phyloP scores from a whole-genome alignment of 1,140 invertebrate genomes.

The Ceratina japonica region DNA sequence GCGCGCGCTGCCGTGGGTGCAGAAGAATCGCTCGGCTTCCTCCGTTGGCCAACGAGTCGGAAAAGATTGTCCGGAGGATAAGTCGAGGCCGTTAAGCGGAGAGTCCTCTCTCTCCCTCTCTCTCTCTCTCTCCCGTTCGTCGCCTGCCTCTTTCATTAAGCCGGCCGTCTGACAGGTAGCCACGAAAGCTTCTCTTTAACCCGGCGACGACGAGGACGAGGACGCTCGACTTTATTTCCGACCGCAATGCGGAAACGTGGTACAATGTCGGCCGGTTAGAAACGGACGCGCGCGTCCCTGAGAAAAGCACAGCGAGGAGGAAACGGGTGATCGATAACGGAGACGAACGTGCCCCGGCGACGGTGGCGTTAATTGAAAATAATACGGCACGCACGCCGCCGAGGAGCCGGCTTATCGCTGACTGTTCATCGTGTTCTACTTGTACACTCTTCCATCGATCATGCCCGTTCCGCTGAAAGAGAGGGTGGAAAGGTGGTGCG shows the following conservation, averaged over 20 bases:
- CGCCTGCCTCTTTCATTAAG: slow-evolving; percentile 54
- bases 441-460: no score
- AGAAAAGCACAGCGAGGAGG: slow-evolving; percentile 12
- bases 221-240: slow-evolving; percentile 31
- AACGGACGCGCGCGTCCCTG: background rate
- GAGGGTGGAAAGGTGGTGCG: no score
- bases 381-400: background rate
- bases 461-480: no score
- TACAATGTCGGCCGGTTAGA: background rate
- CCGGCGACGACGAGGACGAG: background rate
- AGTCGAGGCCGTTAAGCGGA: slow-evolving; percentile 59
- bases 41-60: background rate
- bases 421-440: no score
- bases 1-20: slow-evolving; percentile 42
- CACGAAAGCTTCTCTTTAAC: slow-evolving; percentile 44
- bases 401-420: no score
- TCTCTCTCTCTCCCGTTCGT: no score
- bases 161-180: slow-evolving; percentile 57
- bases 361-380: slow-evolving; percentile 6
- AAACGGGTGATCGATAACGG: slow-evolving; percentile 23
- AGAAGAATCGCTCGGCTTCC: slow-evolving; percentile 50
- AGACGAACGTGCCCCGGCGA: background rate
- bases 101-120: background rate
- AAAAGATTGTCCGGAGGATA: slow-evolving; percentile 61
- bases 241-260: slow-evolving; percentile 48